phyloP scores from a whole-genome alignment of 2,797 vertebrate genomes.

The Macrochelys suwanniensis region DNA sequence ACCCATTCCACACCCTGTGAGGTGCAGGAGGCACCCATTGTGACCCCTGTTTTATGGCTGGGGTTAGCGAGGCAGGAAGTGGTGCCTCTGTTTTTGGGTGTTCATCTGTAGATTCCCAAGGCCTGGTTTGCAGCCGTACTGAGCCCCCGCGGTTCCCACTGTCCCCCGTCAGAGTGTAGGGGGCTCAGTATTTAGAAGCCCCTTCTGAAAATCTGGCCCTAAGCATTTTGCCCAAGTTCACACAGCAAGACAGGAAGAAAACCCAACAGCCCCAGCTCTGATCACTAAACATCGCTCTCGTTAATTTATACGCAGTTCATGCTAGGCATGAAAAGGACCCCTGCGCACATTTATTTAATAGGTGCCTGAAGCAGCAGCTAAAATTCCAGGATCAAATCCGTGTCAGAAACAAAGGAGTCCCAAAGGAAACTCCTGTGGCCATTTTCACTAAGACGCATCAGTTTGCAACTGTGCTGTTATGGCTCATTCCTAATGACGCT shows the following conservation, averaged over 20 bases:
- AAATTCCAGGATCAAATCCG: fast-evolving
- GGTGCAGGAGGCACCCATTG: neutral
- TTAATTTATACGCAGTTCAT: neutral
- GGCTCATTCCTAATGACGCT: neutral
- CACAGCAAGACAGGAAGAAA: neutral
- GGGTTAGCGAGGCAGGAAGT: neutral
- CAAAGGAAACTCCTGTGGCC: neutral
- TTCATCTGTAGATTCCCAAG: neutral
- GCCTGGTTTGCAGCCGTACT: neutral
- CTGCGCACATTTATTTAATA: neutral
- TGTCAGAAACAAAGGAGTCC: neutral
- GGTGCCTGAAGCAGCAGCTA: fast-evolving
- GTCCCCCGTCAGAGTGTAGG: neutral
- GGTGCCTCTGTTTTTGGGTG: neutral
- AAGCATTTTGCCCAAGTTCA: neutral
- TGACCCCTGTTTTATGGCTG: neutral
- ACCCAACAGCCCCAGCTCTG: neutral
- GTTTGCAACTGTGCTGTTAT: neutral
- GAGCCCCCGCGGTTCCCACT: too few relatives aligned
- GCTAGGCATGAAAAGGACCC: neutral
- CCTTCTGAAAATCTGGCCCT: slow-evolving; percentile 1
- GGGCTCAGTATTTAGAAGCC: neutral
- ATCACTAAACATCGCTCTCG: neutral
- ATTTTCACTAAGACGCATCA: neutral
- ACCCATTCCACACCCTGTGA: neutral